Evolutionary conservation across 2,113 vertebrate species (phyloP).

Genomic region (Onychorhynchus coronatus): DNA sequence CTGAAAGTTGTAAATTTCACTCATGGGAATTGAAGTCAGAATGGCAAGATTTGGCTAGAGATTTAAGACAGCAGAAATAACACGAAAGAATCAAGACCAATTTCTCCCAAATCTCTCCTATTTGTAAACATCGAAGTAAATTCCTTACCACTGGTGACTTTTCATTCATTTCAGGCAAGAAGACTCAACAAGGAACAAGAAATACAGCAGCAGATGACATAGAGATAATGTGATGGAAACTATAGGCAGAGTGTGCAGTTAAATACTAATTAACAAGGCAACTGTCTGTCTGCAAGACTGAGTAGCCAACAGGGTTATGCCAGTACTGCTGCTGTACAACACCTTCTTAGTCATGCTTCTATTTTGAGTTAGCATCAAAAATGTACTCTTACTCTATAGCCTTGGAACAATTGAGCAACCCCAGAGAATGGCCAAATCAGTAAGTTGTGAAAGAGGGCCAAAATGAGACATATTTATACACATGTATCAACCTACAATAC

Average conservation of each 20-base stretch:
- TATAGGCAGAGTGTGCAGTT: not conserved
- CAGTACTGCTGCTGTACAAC: not conserved
- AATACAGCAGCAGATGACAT: not conserved
- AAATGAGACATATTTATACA: not conserved
- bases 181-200: not conserved
- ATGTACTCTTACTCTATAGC: not conserved
- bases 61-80: not conserved
- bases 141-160: not conserved
- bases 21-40: not conserved
- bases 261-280: not conserved
- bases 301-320: not conserved
- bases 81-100: not conserved
- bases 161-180: not conserved
- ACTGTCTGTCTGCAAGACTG: not conserved
- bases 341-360: not conserved
- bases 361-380: not conserved
- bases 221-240: not conserved
- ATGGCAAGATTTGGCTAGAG: not conserved
- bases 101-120: not conserved
- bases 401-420: not conserved
- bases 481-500: accelerated
- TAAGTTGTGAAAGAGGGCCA: not conserved
- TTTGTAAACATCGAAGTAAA: not conserved
- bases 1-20: not conserved
- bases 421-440: not conserved